Evolutionary conservation across 2,888 invertebrate species (phyloP).

Genomic region (Ornithoptera alexandrae): DNA sequence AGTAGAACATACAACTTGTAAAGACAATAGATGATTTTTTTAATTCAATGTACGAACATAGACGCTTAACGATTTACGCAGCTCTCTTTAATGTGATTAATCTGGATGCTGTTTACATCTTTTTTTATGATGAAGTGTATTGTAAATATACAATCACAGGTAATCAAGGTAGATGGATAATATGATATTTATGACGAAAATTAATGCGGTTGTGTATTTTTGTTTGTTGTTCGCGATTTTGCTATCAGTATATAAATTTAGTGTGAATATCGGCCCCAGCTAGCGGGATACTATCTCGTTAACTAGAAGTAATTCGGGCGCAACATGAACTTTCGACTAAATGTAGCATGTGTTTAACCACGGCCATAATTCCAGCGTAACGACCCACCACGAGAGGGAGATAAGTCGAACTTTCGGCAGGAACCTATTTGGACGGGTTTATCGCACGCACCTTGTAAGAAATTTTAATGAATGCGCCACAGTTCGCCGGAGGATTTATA

Average conservation of each 20-base stretch:
- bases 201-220: too few species aligned
- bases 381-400: slow-evolving; percentile 76
- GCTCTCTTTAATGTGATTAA: too few species aligned
- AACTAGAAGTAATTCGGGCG: slow-evolving; percentile 70
- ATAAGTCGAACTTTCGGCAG: slow-evolving; percentile 75
- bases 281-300: slow-evolving; percentile 53
- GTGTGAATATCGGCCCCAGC: slow-evolving; percentile 2
- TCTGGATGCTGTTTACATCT: too few species aligned
- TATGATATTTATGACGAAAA: too few species aligned
- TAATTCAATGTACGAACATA: too few species aligned
- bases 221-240: not conserved
- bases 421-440: slow-evolving; percentile 60
- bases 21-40: too few species aligned
- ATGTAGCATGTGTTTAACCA: slow-evolving; percentile 78
- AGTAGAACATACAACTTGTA: too few species aligned
- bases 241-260: not conserved
- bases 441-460: slow-evolving; percentile 74
- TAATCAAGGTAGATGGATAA: too few species aligned
- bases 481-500: slow-evolving; percentile 62
- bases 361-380: slow-evolving; percentile 72
- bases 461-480: slow-evolving; percentile 71
- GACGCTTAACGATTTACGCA: too few species aligned
- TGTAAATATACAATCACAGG: too few species aligned
- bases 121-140: too few species aligned
- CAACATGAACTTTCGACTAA: slow-evolving; percentile 75